Evolutionary conservation across 2,797 vertebrate species (phyloP).

Genomic region (Chloroceryle inda): DNA sequence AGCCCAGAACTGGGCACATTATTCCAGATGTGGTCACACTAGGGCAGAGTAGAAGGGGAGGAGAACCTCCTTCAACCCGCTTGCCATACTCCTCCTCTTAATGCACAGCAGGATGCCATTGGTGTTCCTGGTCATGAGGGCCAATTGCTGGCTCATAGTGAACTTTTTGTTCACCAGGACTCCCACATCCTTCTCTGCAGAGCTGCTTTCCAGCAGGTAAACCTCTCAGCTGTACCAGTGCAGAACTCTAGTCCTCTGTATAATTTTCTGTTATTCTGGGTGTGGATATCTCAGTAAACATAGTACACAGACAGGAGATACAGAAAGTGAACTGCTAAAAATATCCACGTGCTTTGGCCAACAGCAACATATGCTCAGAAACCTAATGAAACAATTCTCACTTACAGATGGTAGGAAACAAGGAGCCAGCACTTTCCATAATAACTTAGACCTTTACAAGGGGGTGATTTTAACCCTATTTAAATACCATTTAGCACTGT

Average conservation of each 20-base stretch:
- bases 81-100: too few relatives aligned
- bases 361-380: background rate
- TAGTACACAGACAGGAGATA: background rate
- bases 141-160: too few relatives aligned
- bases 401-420: background rate
- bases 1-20: too few relatives aligned
- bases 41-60: too few relatives aligned
- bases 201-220: background rate
- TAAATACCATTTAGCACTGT: background rate
- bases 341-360: background rate
- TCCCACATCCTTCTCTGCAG: background rate
- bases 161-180: too few relatives aligned
- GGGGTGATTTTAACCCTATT: background rate
- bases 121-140: too few relatives aligned
- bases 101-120: too few relatives aligned
- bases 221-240: background rate
- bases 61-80: too few relatives aligned
- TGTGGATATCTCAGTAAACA: background rate
- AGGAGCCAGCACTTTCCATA: background rate
- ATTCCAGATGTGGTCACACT: too few relatives aligned
- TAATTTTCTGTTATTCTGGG: background rate
- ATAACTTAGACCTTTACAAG: background rate
- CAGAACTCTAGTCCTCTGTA: background rate
- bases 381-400: background rate
- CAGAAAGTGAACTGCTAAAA: background rate